Evolutionary conservation across 2,797 vertebrate genomes (phyloP), one percentile per base, ranked within the genome.

Genomic region (Typhlichthys subterraneus): DNA sequence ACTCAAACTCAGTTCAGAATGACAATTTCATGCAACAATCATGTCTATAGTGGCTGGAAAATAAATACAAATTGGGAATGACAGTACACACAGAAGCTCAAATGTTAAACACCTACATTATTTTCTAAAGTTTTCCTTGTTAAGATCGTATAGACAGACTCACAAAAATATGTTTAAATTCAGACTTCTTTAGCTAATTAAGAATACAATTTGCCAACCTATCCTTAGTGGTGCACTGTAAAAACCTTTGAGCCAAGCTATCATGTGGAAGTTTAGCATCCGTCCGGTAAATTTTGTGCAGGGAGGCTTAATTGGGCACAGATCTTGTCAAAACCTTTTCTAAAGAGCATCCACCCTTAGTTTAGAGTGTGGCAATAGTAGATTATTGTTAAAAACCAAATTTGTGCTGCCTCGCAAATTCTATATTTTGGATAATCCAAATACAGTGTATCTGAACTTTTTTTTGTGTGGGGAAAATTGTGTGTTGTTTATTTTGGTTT

Each of bases 241-340:
- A 65, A 83, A 86, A 85, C 78, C 81, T 87, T 80, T 67, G 77
- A 88, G 87, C 76, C 81, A 80, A 82, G 73, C 73, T 79, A 72
- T 69, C 76, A 80, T 74, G 63, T 81, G 81, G 76, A 84, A 79
- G 76, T 86, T 85, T 82, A 76, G 66, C 70, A 78, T 75, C 33
- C 81, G 82, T 83, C 87, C 85, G 80, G 67, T 80, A 70, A 64
- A 81, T 85, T 76, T 79, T 53, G 78, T 49, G 72, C 84, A 75
- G 77, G 51, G 69, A 70, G 74, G 68, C 84, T 87, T 88, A 89
- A 88, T 88, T 88, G 85, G 85, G 76, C 77, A 83, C 86, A 86
- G 84, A 77, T 85, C 83, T 82, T 85, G 88, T 87, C 88, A 89
- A 61, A 83, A 79, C 59, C 13, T 77, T 81, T 64, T 63, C 67